Evolutionary conservation across 1,140 invertebrate genomes (phyloP).

Genomic region (Contarinia nasturtii): DNA sequence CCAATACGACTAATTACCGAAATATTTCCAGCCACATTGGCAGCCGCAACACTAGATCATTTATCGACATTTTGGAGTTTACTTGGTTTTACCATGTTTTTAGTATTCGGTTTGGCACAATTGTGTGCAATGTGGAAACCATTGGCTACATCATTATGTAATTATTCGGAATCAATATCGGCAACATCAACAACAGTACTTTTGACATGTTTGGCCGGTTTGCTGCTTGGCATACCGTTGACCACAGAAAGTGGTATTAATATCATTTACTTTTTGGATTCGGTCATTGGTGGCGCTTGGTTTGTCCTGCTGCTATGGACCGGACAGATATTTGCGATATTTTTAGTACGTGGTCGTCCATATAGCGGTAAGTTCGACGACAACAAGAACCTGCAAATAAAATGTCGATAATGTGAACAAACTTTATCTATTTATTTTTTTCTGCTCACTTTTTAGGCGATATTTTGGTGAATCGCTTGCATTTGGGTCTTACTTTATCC

Average conservation of each 20-base stretch:
- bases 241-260: slow-evolving; percentile 74
- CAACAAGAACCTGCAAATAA: no score
- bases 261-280: slow-evolving; percentile 69
- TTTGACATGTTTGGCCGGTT: slow-evolving; percentile 62
- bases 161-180: slow-evolving; percentile 45
- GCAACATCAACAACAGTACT: slow-evolving; percentile 70
- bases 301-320: slow-evolving; percentile 67
- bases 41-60: slow-evolving; percentile 33
- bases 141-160: slow-evolving; percentile 53
- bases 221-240: slow-evolving; percentile 69
- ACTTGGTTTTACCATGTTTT: slow-evolving; percentile 66
- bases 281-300: slow-evolving; percentile 63
- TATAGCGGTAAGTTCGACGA: no score
- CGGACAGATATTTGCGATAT: slow-evolving; percentile 54
- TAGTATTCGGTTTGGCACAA: slow-evolving; percentile 71
- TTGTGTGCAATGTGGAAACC: slow-evolving; percentile 36
- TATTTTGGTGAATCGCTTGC: slow-evolving; percentile 50
- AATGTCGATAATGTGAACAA: no score
- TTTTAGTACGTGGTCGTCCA: slow-evolving; percentile 63
- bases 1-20: slow-evolving; percentile 62
- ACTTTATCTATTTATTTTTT: no score
- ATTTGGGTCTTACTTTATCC: slow-evolving; percentile 31
- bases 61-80: slow-evolving; percentile 55
- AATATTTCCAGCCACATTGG: slow-evolving; percentile 63
- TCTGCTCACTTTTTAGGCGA: no score